Conservation (phyloP, 2,797 vertebrate species). For the Lemur catta region DNA sequence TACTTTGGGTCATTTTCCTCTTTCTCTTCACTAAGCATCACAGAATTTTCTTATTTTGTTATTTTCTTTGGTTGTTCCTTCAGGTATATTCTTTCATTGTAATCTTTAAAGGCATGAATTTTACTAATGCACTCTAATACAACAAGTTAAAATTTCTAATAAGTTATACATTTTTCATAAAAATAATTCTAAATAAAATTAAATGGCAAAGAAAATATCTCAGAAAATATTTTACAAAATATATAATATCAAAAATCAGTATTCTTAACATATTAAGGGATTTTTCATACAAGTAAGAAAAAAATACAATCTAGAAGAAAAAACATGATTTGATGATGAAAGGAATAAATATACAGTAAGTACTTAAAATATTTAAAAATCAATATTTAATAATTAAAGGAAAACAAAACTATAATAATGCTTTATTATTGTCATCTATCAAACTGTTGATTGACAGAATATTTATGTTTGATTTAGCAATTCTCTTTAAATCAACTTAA, state of each 20-base stretch:
- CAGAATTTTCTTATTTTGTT: not conserved
- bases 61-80: not conserved
- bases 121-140: not conserved
- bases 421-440: not conserved
- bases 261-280: not conserved
- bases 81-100: not conserved
- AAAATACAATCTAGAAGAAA: not conserved
- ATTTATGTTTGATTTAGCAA: not conserved
- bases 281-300: not conserved
- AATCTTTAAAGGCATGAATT: not conserved
- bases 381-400: not conserved
- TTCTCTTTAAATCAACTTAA: not conserved
- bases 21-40: not conserved
- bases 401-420: not conserved
- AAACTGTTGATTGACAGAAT: not conserved
- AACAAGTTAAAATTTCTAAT: not conserved
- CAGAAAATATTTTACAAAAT: not conserved
- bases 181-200: not conserved
- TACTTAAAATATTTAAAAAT: not conserved
- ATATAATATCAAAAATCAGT: not conserved
- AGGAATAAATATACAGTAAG: not conserved
- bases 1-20: not conserved
- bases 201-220: not conserved
- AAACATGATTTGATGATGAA: not conserved
- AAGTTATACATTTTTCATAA: not conserved